Conservation (phyloP, 2,797 vertebrate genomes). For the Trematomus bernacchii region DNA sequence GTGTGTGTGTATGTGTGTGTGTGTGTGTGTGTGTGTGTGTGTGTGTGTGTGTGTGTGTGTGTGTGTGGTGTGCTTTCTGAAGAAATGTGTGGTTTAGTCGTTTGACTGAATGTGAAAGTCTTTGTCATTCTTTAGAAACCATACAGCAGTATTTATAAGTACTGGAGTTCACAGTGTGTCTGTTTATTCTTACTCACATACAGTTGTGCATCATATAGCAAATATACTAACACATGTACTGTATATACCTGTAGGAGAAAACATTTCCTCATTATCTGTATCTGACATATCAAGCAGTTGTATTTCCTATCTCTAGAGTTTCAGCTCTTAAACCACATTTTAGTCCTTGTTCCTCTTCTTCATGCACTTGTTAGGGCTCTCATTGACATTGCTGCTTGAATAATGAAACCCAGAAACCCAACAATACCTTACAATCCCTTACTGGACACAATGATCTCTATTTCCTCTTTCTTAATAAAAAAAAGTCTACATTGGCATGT, state of each 20-base stretch:
- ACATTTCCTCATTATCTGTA: background rate
- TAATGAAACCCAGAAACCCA: too few relatives aligned
- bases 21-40: background rate
- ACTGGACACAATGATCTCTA: background rate
- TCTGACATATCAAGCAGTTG: background rate
- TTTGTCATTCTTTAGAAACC: background rate
- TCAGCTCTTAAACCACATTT: background rate
- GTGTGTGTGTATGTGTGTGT: conserved; percentile 1
- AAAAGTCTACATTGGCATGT: background rate
- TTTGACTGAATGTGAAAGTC: background rate
- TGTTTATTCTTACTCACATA: background rate
- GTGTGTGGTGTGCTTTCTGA: background rate
- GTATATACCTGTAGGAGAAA: background rate
- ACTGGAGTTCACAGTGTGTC: background rate
- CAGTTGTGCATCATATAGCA: background rate
- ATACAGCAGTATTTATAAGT: background rate
- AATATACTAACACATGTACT: background rate
- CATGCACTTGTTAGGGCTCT: background rate
- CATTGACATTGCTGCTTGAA: background rate
- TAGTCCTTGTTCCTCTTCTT: conserved; percentile 1
- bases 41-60: conserved; percentile 5
- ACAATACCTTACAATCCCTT: background rate
- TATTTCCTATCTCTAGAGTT: background rate
- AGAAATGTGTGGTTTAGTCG: background rate
- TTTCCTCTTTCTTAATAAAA: background rate